Evolutionary conservation across 1,140 invertebrate genomes (phyloP).

Genomic region (Trichonephila clavata): DNA sequence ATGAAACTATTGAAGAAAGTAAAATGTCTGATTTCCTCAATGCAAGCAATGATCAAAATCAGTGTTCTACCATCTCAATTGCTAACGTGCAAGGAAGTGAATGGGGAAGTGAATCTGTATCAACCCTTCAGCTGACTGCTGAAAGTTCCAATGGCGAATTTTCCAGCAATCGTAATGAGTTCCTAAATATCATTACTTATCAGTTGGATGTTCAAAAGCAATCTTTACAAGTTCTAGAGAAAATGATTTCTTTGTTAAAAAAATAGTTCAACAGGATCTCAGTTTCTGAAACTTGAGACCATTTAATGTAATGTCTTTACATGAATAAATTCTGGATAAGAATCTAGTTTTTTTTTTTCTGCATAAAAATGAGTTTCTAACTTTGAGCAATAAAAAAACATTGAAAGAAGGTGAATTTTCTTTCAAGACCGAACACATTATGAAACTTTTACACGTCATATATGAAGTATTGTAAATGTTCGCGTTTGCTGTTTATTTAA

Average conservation of each 20-base stretch:
- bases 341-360: too few relatives aligned
- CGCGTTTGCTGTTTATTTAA: too few relatives aligned
- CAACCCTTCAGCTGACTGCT: background rate
- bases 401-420: too few relatives aligned
- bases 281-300: background rate
- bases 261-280: background rate
- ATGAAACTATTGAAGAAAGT: background rate
- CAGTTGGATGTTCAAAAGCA: conserved; percentile 37
- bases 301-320: background rate
- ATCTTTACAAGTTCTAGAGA: conserved; percentile 27
- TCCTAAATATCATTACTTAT: background rate
- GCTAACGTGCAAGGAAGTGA: background rate
- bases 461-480: too few relatives aligned
- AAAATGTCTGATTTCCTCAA: background rate
- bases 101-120: background rate
- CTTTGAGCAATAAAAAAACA: too few relatives aligned
- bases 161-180: background rate
- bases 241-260: background rate
- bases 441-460: too few relatives aligned
- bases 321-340: background rate
- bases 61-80: background rate
- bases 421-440: too few relatives aligned
- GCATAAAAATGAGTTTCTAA: too few relatives aligned
- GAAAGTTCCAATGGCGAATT: background rate
- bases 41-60: background rate